Percentiles rank a stretch among this genome's conserved stretches.
Evolutionary conservation across 1,140 invertebrate species (phyloP).

Genomic region (Drosophila tani): DNA sequence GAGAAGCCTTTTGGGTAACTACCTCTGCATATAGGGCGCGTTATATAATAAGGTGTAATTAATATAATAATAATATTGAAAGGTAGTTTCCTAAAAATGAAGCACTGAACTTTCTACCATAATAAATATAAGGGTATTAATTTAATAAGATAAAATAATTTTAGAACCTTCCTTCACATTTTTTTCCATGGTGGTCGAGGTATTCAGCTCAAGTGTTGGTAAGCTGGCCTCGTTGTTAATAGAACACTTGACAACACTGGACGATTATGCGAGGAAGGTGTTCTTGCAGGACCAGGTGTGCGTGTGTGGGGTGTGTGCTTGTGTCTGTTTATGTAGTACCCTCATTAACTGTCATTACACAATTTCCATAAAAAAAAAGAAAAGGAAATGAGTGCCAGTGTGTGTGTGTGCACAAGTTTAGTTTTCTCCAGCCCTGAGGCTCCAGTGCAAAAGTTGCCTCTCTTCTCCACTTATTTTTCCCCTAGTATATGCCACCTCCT

Average conservation of each 20-base stretch:
- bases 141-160: neutral
- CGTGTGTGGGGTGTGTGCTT: constrained; percentile 9
- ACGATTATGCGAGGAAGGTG: constrained; percentile 58
- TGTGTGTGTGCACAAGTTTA: constrained; percentile 40
- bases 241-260: constrained; percentile 78
- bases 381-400: constrained; percentile 19
- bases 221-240: constrained; percentile 70
- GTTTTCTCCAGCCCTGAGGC: constrained; percentile 44
- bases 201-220: constrained; percentile 67
- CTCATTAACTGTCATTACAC: constrained; percentile 82
- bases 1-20: neutral
- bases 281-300: constrained; percentile 1
- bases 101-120: no score
- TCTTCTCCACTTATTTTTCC: constrained; percentile 3
- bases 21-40: constrained; percentile 1
- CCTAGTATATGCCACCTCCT: constrained; percentile 1
- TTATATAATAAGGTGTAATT: constrained; percentile 14
- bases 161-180: constrained; percentile 1
- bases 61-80: neutral
- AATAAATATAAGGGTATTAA: neutral
- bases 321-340: constrained; percentile 65
- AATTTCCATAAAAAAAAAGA: constrained; percentile 78
- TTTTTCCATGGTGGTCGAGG: constrained; percentile 18
- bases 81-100: no score
- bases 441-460: constrained; percentile 60